phyloP scores from a whole-genome alignment of 2,113 vertebrate species.

The Apteryx mantelli region DNA sequence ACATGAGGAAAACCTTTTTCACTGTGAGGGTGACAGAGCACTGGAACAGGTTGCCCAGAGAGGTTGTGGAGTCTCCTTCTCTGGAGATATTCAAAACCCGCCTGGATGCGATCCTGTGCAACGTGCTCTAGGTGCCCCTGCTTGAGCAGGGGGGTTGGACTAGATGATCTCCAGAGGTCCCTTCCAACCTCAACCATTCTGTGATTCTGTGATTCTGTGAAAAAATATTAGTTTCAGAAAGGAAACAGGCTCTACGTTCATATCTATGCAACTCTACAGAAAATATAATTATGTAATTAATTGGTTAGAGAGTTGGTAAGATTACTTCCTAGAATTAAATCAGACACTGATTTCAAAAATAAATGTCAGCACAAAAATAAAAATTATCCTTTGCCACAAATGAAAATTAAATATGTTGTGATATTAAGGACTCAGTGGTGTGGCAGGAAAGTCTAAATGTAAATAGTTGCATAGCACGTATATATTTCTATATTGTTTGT shows the following conservation, averaged over 20 bases:
- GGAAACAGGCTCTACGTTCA: not conserved
- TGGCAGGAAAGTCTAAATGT: not conserved
- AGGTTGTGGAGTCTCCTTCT: too few relatives aligned
- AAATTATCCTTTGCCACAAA: not conserved
- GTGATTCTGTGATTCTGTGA: too few relatives aligned
- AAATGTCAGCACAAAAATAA: not conserved
- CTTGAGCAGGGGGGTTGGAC: too few relatives aligned
- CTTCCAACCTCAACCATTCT: too few relatives aligned
- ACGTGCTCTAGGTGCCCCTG: too few relatives aligned
- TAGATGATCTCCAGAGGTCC: too few relatives aligned
- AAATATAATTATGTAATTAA: not conserved
- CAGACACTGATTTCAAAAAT: not conserved
- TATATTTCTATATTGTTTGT: not conserved
- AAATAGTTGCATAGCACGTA: rapidly evolving
- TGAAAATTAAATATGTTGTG: not conserved
- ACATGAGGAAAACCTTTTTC: too few relatives aligned
- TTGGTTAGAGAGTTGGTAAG: rapidly evolving
- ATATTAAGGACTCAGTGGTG: rapidly evolving
- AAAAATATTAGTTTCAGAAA: not conserved
- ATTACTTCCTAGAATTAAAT: not conserved
- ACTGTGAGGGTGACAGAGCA: too few relatives aligned
- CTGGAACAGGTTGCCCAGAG: too few relatives aligned
- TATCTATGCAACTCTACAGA: not conserved
- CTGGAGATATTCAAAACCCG: too few relatives aligned
- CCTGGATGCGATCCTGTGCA: too few relatives aligned